These are phyloP conservation scores for Palaemon carinicauda DNA, from an alignment of 1,140 invertebrate genomes.

Conservation along the genomic window DNA sequence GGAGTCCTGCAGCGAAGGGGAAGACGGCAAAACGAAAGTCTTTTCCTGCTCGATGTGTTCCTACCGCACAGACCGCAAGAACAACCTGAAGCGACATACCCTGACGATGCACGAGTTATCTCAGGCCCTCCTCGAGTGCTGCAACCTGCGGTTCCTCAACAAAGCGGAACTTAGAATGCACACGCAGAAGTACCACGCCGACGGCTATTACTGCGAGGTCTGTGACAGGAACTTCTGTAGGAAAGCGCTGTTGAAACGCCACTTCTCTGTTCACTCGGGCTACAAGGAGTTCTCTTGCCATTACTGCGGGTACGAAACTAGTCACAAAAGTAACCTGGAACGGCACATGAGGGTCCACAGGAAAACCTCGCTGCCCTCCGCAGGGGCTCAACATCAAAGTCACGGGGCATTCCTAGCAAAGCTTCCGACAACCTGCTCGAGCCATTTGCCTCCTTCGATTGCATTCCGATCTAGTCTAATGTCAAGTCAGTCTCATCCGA, in stretches of 20 bases:
- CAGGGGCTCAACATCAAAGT: not conserved
- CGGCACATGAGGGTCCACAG: slow-evolving; percentile 63
- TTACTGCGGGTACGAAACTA: slow-evolving; percentile 67
- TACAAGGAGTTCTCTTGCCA: slow-evolving; percentile 66
- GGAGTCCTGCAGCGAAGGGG: not conserved
- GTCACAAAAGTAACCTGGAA: slow-evolving; percentile 68
- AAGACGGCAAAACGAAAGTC: not conserved
- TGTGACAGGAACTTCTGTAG: slow-evolving; percentile 66
- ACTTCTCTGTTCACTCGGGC: slow-evolving; percentile 66
- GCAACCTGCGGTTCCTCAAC: slow-evolving; percentile 64
- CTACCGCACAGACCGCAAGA: slow-evolving; percentile 67
- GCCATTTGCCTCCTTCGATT: not conserved
- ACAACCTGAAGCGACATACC: slow-evolving; percentile 68
- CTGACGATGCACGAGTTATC: slow-evolving; percentile 67
- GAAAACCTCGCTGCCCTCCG: not conserved
- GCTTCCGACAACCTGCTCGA: not conserved
- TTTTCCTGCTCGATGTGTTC: slow-evolving; percentile 63
- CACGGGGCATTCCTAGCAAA: not conserved
- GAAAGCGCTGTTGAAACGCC: slow-evolving; percentile 68
- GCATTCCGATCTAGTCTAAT: not conserved
- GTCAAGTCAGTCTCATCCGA: not conserved
- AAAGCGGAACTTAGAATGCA: slow-evolving; percentile 67
- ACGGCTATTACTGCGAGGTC: slow-evolving; percentile 66
- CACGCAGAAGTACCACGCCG: slow-evolving; percentile 64
- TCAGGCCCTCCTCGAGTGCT: slow-evolving; percentile 65